Conservation (phyloP, 2,888 invertebrate genomes). For the Neocrepidodera transversa region DNA sequence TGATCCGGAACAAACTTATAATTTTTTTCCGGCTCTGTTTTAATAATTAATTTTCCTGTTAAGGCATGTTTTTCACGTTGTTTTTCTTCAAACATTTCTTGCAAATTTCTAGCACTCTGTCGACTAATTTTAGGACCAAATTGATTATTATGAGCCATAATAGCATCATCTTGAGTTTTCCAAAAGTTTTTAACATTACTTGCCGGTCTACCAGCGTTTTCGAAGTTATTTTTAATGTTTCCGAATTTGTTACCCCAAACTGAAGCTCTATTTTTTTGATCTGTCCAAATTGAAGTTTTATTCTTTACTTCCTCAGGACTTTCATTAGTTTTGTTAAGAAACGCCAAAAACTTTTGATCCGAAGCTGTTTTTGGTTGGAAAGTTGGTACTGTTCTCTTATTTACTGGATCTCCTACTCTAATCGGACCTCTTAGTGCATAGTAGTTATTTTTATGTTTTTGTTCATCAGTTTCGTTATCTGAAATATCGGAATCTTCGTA, state of each 20-base stretch:
- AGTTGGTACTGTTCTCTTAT: conserved; percentile 62
- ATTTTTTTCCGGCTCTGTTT: conserved; percentile 53
- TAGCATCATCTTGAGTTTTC: conserved; percentile 67
- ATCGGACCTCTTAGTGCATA: conserved; percentile 67
- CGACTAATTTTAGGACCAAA: conserved; percentile 58
- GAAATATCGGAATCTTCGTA: conserved; percentile 56
- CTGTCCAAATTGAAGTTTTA: conserved; percentile 48
- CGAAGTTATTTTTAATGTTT: conserved; percentile 83
- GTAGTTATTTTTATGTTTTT: conserved; percentile 55
- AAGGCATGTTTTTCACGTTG: conserved; percentile 44
- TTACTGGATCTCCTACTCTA: conserved; percentile 61
- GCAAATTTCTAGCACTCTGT: conserved; percentile 54
- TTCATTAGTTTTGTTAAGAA: conserved; percentile 78
- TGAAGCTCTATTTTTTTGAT: conserved; percentile 39
- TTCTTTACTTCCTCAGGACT: conserved; percentile 42
- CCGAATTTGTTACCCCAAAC: conserved; percentile 87
- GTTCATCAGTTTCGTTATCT: conserved; percentile 52
- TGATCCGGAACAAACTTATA: conserved; percentile 66
- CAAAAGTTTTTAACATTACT: conserved; percentile 69
- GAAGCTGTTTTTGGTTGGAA: conserved; percentile 85
- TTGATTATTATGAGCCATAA: conserved; percentile 49
- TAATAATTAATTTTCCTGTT: conserved; percentile 37
- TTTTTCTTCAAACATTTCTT: conserved; percentile 59
- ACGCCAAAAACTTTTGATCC: conserved; percentile 83
- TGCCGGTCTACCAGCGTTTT: conserved; percentile 62